Evolutionary conservation across 1,140 invertebrate species (phyloP).

Genomic region (Trypoxylus dichotomus): DNA sequence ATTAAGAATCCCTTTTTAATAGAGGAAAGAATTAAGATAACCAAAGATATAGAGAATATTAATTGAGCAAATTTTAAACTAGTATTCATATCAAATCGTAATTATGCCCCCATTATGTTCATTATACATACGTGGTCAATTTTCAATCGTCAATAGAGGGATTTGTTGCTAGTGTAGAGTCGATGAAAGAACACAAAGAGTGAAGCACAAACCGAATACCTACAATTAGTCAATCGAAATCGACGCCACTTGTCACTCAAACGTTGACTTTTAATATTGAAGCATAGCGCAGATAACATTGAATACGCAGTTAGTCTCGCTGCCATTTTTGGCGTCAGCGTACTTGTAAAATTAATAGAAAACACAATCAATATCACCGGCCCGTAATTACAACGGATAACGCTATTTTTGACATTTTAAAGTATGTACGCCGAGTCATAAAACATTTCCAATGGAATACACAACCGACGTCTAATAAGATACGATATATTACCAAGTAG

Average conservation of each 20-base stretch:
- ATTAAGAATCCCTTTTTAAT: no score
- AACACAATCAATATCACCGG: not conserved
- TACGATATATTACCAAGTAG: not conserved
- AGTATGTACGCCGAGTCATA: not conserved
- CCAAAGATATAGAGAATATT: no score
- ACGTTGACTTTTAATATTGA: not conserved
- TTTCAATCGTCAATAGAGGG: no score
- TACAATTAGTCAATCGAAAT: no score
- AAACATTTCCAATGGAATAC: not conserved
- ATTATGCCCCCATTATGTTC: no score
- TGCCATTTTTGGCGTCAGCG: not conserved
- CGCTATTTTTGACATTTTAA: not conserved
- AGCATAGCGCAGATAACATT: not conserved
- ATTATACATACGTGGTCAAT: no score
- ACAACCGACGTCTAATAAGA: not conserved
- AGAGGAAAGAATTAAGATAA: no score
- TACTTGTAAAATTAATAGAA: not conserved
- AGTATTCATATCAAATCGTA: no score
- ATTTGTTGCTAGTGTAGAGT: no score
- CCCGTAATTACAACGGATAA: not conserved
- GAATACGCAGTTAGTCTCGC: not conserved
- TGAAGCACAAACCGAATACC: no score
- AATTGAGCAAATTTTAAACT: no score
- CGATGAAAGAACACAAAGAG: no score
- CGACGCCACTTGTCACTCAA: not conserved